Base-by-base conservation (phyloP, 2,888 invertebrate genomes). In the Shargacucullia verbasci region DNA sequence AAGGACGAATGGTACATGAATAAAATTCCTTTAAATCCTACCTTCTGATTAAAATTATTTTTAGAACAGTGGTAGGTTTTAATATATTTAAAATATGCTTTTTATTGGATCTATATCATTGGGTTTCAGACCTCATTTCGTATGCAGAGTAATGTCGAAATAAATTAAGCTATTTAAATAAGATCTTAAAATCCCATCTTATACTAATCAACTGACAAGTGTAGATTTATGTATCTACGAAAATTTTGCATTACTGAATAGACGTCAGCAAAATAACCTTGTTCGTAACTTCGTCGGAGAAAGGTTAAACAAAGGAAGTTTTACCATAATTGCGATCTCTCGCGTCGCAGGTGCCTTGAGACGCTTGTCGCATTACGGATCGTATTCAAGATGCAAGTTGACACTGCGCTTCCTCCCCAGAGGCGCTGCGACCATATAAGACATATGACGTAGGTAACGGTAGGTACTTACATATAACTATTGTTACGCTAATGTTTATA, bases 401-500 rank as follows among this genome's bases (percentile, higher is more conserved):
- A 57, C 55, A 70, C 56, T 34, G 54, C 60, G 50, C 44, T 66
- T 66, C 63, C 66, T 64, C 57, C 46, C 20, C 37, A 34, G 35
- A 44, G 49, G 34, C n/a, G 33, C 33, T 20, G 15, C 13, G 25
- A 12, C 34, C 10, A 25, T 20, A 20, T 29, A 7, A 25, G 12
- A 35, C 35, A n/a, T 34, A 52, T 20, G 20, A 20, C 20, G 8
- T 29, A 29, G 29, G 29, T 9, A 29, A 4, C 8, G 7, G 9
- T 29, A 29, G 29, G 29, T 29, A 29, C 29, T 6, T 29, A 29
- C 7, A 6, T 7, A 29, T 9, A 29, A 11, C 20, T 40, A 46
- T 37, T 37, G 46, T 20, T n/a, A 41, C 39, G 20, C 27, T 46
- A 47, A 47, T 47, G 45, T 31, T 37, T 27, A 34, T 33, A 50